Base-by-base conservation (phyloP, 2,888 invertebrate genomes). In the Phyllotreta striolata region DNA sequence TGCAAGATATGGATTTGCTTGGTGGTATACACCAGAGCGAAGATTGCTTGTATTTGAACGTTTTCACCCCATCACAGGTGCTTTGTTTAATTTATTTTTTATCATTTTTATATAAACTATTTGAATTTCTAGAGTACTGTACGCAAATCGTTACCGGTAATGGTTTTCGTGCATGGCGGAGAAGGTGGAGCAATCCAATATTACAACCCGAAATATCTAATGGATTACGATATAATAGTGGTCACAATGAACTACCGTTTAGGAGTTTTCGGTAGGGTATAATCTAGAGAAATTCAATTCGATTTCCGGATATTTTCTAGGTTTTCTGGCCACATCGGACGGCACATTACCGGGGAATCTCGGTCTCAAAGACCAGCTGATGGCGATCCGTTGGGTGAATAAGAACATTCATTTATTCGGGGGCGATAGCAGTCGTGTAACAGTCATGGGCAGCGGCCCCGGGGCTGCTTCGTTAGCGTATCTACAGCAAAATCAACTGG, bases 81-180 rank as follows among this genome's bases (percentile, higher is more conserved):
- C n/a, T n/a, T n/a, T n/a, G n/a, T n/a, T n/a, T n/a, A n/a, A n/a
- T n/a, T n/a, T n/a, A n/a, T n/a, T n/a, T n/a, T n/a, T n/a, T n/a
- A n/a, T n/a, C n/a, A n/a, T n/a, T n/a, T n/a, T n/a, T n/a, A n/a
- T n/a, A 24, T 24, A 24, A 24, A 24, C n/a, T n/a, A 24, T 24
- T 24, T 24, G 1, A 4, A 3, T 24, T 4, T n/a, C 24, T 24
- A 24, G 24, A 24, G 24, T 24, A 51, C 6, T 35, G 37, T 13
- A 14, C 10, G n/a, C 1, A 51, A 52, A 7, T 24, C 52, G 7
- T 41, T 71, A 51, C 74, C 76, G 34, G 77, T 78, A 2, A 70
- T 78, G 69, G 70, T 78, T 10, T 77, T 71, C 67, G 71, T 77
- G 14, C 73, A 76, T 46, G 78, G 77, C 3, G 78, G 77, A 7